Percentiles rank a stretch among this genome's conserved stretches.
Conservation (phyloP, 2,113 vertebrate genomes). For the Crotophaga sulcirostris region DNA sequence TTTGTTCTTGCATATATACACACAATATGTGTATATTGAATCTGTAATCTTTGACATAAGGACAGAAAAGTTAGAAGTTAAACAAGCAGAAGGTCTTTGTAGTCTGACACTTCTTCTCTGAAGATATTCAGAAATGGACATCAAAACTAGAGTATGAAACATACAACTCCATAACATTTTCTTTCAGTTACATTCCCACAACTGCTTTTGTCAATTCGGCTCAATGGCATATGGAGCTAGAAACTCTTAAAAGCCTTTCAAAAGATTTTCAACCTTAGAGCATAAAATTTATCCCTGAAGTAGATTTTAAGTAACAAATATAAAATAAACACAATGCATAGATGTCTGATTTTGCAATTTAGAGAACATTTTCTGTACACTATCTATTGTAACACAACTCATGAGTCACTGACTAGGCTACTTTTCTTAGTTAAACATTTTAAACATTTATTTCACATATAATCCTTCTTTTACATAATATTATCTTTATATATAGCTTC, state of each 20-base stretch:
- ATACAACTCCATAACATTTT: background rate
- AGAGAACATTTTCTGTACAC: background rate
- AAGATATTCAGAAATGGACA: background rate
- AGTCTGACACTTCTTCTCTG: background rate
- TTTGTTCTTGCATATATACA: background rate
- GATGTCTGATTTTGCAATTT: background rate
- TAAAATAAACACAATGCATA: background rate
- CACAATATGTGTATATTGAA: background rate
- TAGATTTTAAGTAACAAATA: background rate
- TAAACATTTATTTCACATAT: background rate
- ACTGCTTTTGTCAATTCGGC: background rate
- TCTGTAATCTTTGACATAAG: background rate
- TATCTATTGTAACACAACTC: background rate
- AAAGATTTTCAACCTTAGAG: background rate
- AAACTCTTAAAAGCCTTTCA: background rate
- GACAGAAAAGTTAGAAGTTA: background rate
- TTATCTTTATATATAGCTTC: background rate
- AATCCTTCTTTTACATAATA: background rate
- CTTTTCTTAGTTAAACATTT: background rate
- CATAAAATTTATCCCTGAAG: background rate
- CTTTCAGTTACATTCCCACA: background rate
- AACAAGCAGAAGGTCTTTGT: background rate
- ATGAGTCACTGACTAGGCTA: background rate
- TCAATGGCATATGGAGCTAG: background rate
- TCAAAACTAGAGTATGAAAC: background rate